Base-by-base conservation (phyloP, 2,888 invertebrate species). In the Theodoxus fluviatilis region DNA sequence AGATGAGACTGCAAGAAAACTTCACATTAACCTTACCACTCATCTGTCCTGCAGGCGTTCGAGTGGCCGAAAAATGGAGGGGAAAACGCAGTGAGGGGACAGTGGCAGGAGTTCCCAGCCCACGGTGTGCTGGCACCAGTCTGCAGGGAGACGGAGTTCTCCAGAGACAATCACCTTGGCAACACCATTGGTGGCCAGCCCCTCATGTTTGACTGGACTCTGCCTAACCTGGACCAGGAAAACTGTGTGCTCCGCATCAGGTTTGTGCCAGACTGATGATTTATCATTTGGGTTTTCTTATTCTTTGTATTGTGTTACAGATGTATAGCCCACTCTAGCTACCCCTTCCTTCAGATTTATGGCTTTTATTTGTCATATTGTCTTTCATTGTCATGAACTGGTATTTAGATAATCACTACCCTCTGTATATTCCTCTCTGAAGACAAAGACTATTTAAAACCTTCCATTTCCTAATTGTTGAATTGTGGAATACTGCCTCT, bases 101-200 rank as follows among this genome's bases (percentile, higher is more conserved):
- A 74, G 31, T 87, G 86, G 86, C 79, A 64, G 28, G 78, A 83
- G 74, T 75, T 79, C 25, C 78, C 82, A 4, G 72, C 85, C 47
- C 86, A 85, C 76, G 83, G 81, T 31, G 70, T 85, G 43, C 75
- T 82, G n/a, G 73, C 83, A 25, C 87, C 87, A 12, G 81, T 79
- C n/a, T 87, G 87, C 73, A 69, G 81, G n/a, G 86, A 87, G 76
- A 81, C 85, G 0, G 81, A 85, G 72, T 84, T 79, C 68, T 80
- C 83, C 7, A 71, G 86, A 52, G 87, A 87, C 74, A 87, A 87
- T 77, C 85, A 87, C 76, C 83, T 87, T 40, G 87, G 87, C 66
- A 86, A 87, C 70, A 84, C 82, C 3, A 33, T 81, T 0, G 83
- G 81, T 67, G 86, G 86, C n/a, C 76, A 84, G 38, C 81, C 85